Evolutionary conservation across 2,797 vertebrate species (phyloP).

Genomic region (Gymnopithys bicolor): DNA sequence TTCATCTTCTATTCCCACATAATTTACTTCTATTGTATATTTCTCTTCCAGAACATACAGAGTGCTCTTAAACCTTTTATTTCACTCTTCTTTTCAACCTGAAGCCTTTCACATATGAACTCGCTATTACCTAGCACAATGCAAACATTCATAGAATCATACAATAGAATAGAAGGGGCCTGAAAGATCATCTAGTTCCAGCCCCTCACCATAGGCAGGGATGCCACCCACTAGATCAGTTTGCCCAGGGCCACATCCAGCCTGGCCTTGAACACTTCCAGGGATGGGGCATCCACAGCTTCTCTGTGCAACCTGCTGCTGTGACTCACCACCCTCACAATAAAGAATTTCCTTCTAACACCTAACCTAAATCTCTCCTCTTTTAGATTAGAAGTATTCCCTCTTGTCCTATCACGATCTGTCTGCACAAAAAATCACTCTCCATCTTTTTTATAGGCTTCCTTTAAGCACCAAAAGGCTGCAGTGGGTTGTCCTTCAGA

Average conservation of each 20-base stretch:
- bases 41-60: neutral
- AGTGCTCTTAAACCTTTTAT: neutral
- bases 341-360: neutral
- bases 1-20: neutral
- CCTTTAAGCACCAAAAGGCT: neutral
- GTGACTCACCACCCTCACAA: neutral
- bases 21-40: constrained; percentile 2
- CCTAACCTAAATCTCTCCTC: neutral
- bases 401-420: neutral
- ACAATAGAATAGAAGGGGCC: neutral
- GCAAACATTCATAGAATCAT: neutral
- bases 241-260: neutral
- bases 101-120: neutral
- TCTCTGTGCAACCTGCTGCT: neutral
- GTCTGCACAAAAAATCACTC: neutral
- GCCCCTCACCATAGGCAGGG: neutral
- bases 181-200: neutral
- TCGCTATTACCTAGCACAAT: neutral
- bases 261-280: neutral
- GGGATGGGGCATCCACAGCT: neutral
- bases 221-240: neutral
- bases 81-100: neutral
- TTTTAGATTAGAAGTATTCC: neutral
- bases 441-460: neutral
- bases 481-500: neutral